Evolutionary conservation across 1,140 invertebrate genomes (phyloP), one percentile per base, ranked within the genome.

Genomic region (Brachystomella parvula): DNA sequence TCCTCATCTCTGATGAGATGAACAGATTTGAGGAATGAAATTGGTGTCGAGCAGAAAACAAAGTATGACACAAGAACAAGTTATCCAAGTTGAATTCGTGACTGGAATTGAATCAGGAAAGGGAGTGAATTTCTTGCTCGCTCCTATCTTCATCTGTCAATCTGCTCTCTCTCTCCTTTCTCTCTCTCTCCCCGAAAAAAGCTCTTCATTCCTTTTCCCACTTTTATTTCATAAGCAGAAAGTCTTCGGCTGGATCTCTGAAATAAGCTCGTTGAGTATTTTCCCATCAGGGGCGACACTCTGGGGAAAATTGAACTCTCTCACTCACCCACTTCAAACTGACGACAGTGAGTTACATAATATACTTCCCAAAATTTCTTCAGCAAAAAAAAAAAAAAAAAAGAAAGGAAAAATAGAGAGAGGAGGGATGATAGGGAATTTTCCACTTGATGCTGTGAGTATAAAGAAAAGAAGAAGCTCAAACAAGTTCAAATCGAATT

Each of bases 21-120:
- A 39, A 39, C 35, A 39, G 35, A 39, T 39, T 39, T 39, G 6
- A 39, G 6, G 35, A 19, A 39, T 39, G 35, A 39, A 39, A 39
- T 39, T 39, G 35, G 35, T 39, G 35, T 39, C 19, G 35, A 19
- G 35, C 19, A 9, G 35, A 39, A 39, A 39, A 39, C 35, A 39
- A 39, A 39, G 35, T 39, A 39, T 39, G 35, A 39, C 35, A 39
- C 35, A 39, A 39, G 35, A 39, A 39, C 19, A 19, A 39, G 35
- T 39, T 39, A 39, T 19, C 19, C 35, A 19, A 39, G 19, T 39
- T 39, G 6, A 6, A 39, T 6, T 21, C 53, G 53, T 57, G 53
- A 57, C 53, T 57, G 12, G 53, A 57, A 57, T 57, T 57, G 53
- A 57, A 57, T 57, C 53, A 57, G 21, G 53, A 57, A 12, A 12